phyloP scores from a whole-genome alignment of 2,888 invertebrate genomes.

The Pseudeuparius sepicola region DNA sequence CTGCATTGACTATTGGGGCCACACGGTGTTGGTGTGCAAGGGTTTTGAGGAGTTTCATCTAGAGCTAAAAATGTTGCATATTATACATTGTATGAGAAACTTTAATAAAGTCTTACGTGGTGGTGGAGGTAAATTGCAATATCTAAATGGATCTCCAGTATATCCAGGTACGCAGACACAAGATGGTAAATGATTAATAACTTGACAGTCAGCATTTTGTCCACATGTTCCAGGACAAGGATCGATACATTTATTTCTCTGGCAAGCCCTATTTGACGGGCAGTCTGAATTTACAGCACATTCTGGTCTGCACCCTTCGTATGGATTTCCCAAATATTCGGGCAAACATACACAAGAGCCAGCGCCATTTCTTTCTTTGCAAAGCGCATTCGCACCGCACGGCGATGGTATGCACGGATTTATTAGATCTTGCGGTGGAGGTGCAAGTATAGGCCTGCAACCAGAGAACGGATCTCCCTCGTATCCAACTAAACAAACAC shows the following conservation, averaged over 20 bases:
- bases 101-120: too few species aligned
- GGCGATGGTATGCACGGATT: slow-evolving; percentile 41
- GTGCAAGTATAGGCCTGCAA: slow-evolving; percentile 19
- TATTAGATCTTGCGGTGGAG: slow-evolving; percentile 17
- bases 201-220: slow-evolving; percentile 51
- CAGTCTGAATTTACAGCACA: slow-evolving; percentile 48
- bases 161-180: slow-evolving; percentile 45
- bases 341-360: slow-evolving; percentile 45
- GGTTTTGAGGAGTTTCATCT: slow-evolving; percentile 39
- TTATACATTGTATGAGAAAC: too few species aligned
- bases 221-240: slow-evolving; percentile 55
- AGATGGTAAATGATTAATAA: slow-evolving; percentile 37
- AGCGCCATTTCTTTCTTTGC: slow-evolving; percentile 42
- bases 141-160: slow-evolving; percentile 40
- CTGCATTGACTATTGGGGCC: slow-evolving; percentile 64
- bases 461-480: slow-evolving; percentile 59
- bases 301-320: slow-evolving; percentile 49
- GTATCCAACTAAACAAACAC: slow-evolving; percentile 51
- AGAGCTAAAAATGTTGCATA: background rate
- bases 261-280: slow-evolving; percentile 44
- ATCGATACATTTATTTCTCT: slow-evolving; percentile 46
- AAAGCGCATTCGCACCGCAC: slow-evolving; percentile 44
- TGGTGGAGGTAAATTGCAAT: slow-evolving; percentile 29
- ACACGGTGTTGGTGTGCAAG: slow-evolving; percentile 62
- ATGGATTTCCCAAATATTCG: slow-evolving; percentile 47